Base-by-base conservation (phyloP, 2,113 vertebrate species). In the Speoplatyrhinus poulsoni region DNA sequence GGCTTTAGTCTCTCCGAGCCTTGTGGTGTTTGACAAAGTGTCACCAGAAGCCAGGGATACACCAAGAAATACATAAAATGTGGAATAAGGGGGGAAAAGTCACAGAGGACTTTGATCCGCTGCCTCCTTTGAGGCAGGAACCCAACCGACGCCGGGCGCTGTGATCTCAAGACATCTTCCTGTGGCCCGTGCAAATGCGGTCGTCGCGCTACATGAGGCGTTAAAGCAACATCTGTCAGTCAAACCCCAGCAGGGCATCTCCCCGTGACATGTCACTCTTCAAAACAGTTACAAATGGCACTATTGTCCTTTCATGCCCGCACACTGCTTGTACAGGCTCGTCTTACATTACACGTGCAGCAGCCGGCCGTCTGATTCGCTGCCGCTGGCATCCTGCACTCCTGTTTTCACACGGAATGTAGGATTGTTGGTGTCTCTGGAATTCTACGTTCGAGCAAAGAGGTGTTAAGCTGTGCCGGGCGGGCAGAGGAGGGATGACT, bases 91-190 rank as follows among this genome's bases (percentile, higher is more conserved):
- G 26, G 26, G 26, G 70, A 54, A 62, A 60, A 73, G 49, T 32
- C 60, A 57, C 69, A 54, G 67, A 80, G 80, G 65, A 62, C 87
- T 88, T 92, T 90, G 77, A 89, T 88, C 82, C 75, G 58, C 54
- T 26, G 49, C 56, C 8, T 66, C 46, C 60, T 83, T 81, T 85
- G 73, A 87, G 79, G 77, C 65, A 13, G 67, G 46, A 78, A 54
- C 50, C 59, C 50, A 56, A 52, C 63, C 62, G 72, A 70, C 13
- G 53, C 75, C 60, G 85, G 79, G 82, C 57, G 54, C 66, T 74
- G 77, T 83, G 87, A 89, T 88, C 75, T 79, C 46, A 65, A 26
- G 79, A 57, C 76, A 46, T 81, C 60, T 76, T 60, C 58, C 79
- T 60, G 66, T 59, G 70, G 48, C 55, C 56, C 2, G 4, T 58